Percentiles rank a stretch among this genome's conserved stretches.
Conservation (phyloP, 2,797 vertebrate species). For the Cossypha niveicapilla region DNA sequence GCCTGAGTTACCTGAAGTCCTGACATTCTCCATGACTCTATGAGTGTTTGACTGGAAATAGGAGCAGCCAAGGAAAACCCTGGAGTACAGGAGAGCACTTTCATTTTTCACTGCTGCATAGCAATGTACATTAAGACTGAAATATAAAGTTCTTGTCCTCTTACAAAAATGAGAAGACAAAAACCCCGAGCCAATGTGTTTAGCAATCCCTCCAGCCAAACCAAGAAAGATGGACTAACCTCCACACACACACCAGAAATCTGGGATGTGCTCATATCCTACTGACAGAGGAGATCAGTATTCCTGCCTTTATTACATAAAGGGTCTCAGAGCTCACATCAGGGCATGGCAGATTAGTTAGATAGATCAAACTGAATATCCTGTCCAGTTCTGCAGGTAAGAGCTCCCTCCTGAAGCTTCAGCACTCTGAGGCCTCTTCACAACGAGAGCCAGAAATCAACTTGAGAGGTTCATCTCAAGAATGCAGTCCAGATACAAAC, state of each 20-base stretch:
- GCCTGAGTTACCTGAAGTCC: neutral
- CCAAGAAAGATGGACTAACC: neutral
- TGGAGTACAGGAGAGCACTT: neutral
- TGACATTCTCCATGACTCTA: neutral
- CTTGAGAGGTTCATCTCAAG: neutral
- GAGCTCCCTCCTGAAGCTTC: neutral
- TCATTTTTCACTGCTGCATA: neutral
- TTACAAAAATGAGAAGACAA: neutral
- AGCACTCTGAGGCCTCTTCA: neutral
- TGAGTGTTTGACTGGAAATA: neutral
- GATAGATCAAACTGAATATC: neutral
- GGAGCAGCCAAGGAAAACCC: neutral
- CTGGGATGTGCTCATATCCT: neutral
- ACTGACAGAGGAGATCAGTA: neutral
- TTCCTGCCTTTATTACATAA: neutral
- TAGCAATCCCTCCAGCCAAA: neutral
- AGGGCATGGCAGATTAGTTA: neutral
- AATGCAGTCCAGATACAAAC: neutral
- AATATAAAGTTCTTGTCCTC: neutral
- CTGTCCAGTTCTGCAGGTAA: neutral
- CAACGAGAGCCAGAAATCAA: neutral
- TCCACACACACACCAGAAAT: neutral
- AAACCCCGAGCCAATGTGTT: rapidly evolving
- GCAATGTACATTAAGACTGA: neutral
- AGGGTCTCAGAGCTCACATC: neutral